Base-by-base conservation (phyloP, 2,888 invertebrate genomes). In the Cantharis rustica region DNA sequence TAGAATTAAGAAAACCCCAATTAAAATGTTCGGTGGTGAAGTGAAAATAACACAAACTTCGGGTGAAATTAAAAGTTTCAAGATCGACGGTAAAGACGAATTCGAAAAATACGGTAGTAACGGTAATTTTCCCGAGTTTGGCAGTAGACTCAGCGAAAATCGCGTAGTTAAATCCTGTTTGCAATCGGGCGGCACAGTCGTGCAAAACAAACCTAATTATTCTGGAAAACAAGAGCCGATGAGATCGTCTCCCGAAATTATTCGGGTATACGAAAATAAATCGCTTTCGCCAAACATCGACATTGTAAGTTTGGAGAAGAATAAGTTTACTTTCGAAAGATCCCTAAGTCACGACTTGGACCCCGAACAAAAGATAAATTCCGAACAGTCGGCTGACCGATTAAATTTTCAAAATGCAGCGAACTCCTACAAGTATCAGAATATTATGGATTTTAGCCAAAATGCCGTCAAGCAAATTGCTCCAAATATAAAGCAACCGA, bases 111-210 rank as follows among this genome's bases (percentile, higher is more conserved):
- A 80, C 61, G 83, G 83, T 26, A 71, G 78, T 5, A 77, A 83
- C 23, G 13, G 16, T 15, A 84, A 81, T 76, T 85, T 83, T 73
- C 74, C 80, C 1, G 86, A 86, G 27, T 87, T 85, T 77, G 81
- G 83, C 7, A 82, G 83, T 4, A 88, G 89, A 80, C 72, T 88
- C 74, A 88, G 88, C 74, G 88, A 88, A 79, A 89, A 88, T 80
- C 91, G 95, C 79, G 94, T 96, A 78, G 94, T 96, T 16, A 93
- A 95, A 83, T 95, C 95, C 0, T 94, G 95, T 0, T 88, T 96
- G 74, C 93, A 96, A 84, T 95, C 96, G 0, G 96, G 96, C 26
- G 96, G 95, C 15, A 95, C 95, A n/a, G 91, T 92, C 71, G 79
- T 88, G 68, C 88, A 88, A 68, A 88, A 87, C 73, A 87, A 87